Conservation (phyloP, 1,140 invertebrate species). For the Drosophila miranda region DNA sequence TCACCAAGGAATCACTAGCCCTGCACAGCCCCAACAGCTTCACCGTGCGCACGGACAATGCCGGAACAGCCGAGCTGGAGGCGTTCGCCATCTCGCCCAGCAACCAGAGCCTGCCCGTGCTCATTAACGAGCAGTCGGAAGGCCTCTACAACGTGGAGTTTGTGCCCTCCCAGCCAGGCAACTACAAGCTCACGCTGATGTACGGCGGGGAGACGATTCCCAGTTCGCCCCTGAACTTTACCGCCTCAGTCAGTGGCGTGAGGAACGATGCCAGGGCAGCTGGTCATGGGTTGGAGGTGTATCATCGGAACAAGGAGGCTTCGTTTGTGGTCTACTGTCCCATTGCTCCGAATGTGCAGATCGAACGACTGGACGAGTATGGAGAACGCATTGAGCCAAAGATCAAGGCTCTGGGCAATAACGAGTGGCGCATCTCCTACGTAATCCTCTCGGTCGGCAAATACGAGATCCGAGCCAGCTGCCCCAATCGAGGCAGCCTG, state of each 20-base stretch:
- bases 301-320: conserved; percentile 88
- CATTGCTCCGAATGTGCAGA: conserved; percentile 84
- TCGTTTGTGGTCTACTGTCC: conserved; percentile 87
- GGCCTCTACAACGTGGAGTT: conserved; percentile 92
- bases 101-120: conserved; percentile 92
- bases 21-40: conserved; percentile 93
- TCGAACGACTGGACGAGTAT: conserved; percentile 76
- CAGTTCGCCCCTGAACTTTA: conserved; percentile 86
- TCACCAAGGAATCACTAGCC: conserved; percentile 90
- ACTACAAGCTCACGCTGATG: conserved; percentile 93
- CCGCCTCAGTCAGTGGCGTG: conserved; percentile 76
- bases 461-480: conserved; percentile 85
- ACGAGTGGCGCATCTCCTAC: conserved; percentile 85
- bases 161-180: conserved; percentile 92
- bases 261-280: conserved; percentile 83
- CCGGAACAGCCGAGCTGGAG: conserved; percentile 94
- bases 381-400: conserved; percentile 81
- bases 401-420: conserved; percentile 80
- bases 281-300: conserved; percentile 86
- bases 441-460: conserved; percentile 84
- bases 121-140: conserved; percentile 89
- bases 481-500: conserved; percentile 83
- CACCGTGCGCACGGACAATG: conserved; percentile 93
- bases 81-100: conserved; percentile 94
- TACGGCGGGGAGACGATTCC: conserved; percentile 90